phyloP scores from a whole-genome alignment of 2,797 vertebrate genomes.

The Takifugu rubripes region DNA sequence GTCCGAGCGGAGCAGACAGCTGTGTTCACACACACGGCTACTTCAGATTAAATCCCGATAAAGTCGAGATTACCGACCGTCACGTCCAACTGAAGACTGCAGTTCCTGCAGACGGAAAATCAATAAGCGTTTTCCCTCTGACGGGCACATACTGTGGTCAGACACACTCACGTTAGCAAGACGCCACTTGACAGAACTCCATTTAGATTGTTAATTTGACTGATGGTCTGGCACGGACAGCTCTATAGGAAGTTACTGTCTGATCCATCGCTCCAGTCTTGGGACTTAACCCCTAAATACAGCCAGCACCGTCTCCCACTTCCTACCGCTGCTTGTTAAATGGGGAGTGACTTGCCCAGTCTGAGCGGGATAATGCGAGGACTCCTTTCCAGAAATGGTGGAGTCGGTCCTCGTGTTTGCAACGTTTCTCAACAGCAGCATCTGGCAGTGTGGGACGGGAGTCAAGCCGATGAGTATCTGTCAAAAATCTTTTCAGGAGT shows the following conservation, averaged over 20 bases:
- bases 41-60: no score
- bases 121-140: slow-evolving; percentile 75
- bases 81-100: slow-evolving; percentile 67
- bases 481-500: slow-evolving; percentile 10
- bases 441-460: slow-evolving; percentile 47
- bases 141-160: slow-evolving; percentile 69
- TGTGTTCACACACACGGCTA: no score
- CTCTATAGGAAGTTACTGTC: slow-evolving; percentile 50
- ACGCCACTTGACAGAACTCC: slow-evolving; percentile 70
- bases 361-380: slow-evolving; percentile 22
- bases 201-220: slow-evolving; percentile 71
- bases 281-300: no score
- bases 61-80: slow-evolving; percentile 49
- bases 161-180: slow-evolving; percentile 52
- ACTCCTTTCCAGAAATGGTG: slow-evolving; percentile 19
- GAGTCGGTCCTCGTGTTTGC: slow-evolving; percentile 19
- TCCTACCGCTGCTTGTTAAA: no score
- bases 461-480: slow-evolving; percentile 11
- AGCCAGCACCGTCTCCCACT: no score
- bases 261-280: slow-evolving; percentile 24
- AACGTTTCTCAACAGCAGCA: slow-evolving; percentile 32
- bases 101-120: slow-evolving; percentile 71
- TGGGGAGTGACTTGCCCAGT: neutral
- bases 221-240: slow-evolving; percentile 60
- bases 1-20: neutral